A percentile compares a stretch with the other conserved stretches of the same genome.
These are phyloP conservation scores for Cydia strobilella DNA, from an alignment of 1,140 invertebrate genomes.

Conservation along the genomic window DNA sequence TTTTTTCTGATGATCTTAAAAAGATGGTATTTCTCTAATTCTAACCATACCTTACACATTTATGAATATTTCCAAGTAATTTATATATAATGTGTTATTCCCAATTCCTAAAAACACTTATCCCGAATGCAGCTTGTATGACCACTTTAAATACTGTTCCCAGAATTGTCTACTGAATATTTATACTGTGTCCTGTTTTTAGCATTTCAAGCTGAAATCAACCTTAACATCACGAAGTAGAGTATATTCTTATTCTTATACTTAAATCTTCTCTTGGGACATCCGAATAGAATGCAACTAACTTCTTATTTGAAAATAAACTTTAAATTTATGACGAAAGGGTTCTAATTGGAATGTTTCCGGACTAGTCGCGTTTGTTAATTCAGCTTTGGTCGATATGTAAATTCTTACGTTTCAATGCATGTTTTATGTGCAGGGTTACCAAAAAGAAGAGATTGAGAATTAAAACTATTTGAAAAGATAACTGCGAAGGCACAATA, in stretches of 20 bases:
- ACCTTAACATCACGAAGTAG: background rate
- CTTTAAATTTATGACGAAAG: background rate
- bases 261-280: background rate
- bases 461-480: too few relatives aligned
- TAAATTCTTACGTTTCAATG: conserved; percentile 24
- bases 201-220: background rate
- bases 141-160: conserved; percentile 21
- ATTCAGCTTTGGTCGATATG: conserved; percentile 28
- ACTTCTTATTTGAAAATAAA: background rate
- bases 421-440: conserved; percentile 26
- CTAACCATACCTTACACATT: too few relatives aligned
- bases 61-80: background rate
- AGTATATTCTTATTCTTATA: background rate
- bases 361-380: background rate
- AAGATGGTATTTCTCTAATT: too few relatives aligned
- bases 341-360: background rate
- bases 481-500: too few relatives aligned
- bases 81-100: background rate
- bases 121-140: background rate
- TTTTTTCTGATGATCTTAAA: too few relatives aligned
- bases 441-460: background rate
- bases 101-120: conserved; percentile 17
- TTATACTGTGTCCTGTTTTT: conserved; percentile 28
- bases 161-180: conserved; percentile 21
- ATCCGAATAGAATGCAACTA: conserved; percentile 5